Conservation (phyloP, 2,797 vertebrate species). For the Lepus oiostolus region DNA sequence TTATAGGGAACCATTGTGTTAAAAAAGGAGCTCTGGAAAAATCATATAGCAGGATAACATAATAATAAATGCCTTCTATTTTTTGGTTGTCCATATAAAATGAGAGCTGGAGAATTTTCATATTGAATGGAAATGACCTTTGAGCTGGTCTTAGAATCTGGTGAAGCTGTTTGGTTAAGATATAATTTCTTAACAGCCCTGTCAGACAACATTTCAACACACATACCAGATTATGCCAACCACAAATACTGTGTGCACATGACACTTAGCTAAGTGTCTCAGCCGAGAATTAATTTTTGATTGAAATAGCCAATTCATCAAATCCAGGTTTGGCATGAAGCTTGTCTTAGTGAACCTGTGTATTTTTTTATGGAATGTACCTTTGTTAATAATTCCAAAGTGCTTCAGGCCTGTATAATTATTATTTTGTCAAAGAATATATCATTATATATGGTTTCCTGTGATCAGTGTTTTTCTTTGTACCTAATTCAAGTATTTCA, state of each 20-base stretch:
- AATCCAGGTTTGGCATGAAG: background rate
- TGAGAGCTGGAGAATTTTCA: constrained; percentile 31
- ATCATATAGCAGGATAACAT: constrained; percentile 21
- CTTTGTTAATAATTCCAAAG: constrained; percentile 35
- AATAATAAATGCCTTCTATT: constrained; percentile 4
- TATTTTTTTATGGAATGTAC: background rate
- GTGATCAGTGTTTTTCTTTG: background rate
- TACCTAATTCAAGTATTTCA: constrained; percentile 23
- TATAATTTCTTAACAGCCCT: background rate
- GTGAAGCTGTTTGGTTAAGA: constrained; percentile 25
- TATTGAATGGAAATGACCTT: background rate
- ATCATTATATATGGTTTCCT: background rate
- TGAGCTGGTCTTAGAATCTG: constrained; percentile 5
- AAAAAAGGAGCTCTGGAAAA: constrained; percentile 20
- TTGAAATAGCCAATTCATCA: background rate
- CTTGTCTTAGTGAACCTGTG: background rate
- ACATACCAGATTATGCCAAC: no score
- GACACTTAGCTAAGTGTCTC: background rate
- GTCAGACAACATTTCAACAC: background rate
- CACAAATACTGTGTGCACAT: background rate
- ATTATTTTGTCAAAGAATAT: constrained; percentile 35
- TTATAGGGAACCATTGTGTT: constrained; percentile 30
- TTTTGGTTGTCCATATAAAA: constrained; percentile 44
- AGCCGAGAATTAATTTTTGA: background rate
- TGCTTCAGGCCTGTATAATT: background rate